Percentiles rank a stretch among this genome's conserved stretches.
These are phyloP conservation scores for Pecten maximus DNA, from an alignment of 2,888 invertebrate genomes.

Conservation along the genomic window DNA sequence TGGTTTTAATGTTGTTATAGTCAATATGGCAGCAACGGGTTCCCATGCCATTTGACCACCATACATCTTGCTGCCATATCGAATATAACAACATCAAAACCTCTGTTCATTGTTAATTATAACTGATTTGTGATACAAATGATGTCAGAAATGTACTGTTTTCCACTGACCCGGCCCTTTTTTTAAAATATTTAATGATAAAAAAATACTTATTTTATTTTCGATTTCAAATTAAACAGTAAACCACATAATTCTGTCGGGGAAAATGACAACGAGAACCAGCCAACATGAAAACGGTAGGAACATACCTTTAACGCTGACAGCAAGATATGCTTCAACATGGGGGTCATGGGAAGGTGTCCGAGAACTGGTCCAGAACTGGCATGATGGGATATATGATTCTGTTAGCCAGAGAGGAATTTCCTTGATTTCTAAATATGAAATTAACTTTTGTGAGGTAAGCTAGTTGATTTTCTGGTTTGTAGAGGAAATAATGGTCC, in stretches of 20 bases:
- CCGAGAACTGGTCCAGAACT: conserved; percentile 57
- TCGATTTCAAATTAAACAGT: background rate
- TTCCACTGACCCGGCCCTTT: too few relatives aligned
- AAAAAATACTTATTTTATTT: background rate
- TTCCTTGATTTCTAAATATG: conserved; percentile 35
- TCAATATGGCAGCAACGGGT: too few relatives aligned
- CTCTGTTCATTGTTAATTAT: too few relatives aligned
- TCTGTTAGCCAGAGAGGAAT: conserved; percentile 39
- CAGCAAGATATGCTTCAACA: conserved; percentile 48
- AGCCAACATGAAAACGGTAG: conserved; percentile 30
- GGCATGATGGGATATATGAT: conserved; percentile 56
- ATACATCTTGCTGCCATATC: too few relatives aligned
- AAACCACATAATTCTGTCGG: background rate
- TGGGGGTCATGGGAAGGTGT: conserved; percentile 59
- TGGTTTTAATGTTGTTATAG: too few relatives aligned
- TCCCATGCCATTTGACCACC: too few relatives aligned
- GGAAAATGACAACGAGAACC: background rate
- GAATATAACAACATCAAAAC: too few relatives aligned
- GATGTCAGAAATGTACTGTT: too few relatives aligned
- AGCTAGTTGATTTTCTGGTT: background rate
- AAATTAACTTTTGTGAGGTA: conserved; percentile 31
- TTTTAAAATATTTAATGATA: too few relatives aligned
- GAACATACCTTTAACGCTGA: conserved; percentile 54
- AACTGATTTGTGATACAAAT: too few relatives aligned
- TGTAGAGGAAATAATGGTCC: too few relatives aligned